Percentiles rank a stretch among this genome's conserved stretches.
Evolutionary conservation across 2,888 invertebrate species (phyloP).

Genomic region (Masnerella sp.): DNA sequence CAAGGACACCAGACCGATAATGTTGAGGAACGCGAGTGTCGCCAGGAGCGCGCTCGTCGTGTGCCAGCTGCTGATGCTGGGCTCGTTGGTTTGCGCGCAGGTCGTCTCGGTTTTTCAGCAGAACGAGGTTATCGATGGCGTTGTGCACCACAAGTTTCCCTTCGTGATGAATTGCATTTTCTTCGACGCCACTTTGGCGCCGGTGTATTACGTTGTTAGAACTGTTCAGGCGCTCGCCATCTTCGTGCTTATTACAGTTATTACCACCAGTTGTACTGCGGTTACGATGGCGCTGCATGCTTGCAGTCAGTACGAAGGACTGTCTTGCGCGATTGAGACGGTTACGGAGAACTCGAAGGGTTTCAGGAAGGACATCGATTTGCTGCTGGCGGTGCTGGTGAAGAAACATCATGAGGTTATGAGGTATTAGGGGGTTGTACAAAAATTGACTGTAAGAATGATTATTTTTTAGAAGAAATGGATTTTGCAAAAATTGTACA

Average conservation of each 20-base stretch:
- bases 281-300: background rate
- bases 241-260: background rate
- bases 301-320: background rate
- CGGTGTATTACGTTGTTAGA: background rate
- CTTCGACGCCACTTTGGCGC: background rate
- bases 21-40: background rate
- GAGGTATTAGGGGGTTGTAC: background rate
- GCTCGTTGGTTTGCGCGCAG: background rate
- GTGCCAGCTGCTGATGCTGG: background rate
- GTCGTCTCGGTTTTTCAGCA: background rate
- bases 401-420: background rate
- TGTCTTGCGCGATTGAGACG: background rate
- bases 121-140: background rate
- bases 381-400: background rate
- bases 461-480: background rate
- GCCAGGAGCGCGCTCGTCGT: background rate
- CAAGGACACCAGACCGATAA: background rate
- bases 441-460: background rate
- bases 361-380: background rate
- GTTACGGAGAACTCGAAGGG: background rate
- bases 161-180: background rate
- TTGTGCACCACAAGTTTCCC: background rate
- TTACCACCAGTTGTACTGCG: background rate
- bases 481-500: too few relatives aligned
- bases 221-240: background rate